Percentiles rank a stretch among this genome's conserved stretches.
Conservation (phyloP, 2,888 invertebrate species). For the Tethea ocularis region DNA sequence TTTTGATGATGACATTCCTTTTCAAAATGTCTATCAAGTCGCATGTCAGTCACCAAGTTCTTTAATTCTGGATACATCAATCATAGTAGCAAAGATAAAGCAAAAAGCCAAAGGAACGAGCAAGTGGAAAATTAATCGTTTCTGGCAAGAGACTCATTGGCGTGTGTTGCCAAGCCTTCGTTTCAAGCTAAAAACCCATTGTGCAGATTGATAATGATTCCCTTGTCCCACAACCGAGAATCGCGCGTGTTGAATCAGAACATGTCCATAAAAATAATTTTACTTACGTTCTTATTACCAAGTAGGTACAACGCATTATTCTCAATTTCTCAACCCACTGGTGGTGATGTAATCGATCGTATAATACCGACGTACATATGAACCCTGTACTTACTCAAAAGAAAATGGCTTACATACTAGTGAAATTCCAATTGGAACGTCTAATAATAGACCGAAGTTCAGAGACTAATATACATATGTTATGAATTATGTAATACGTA, state of each 20-base stretch:
- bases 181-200: conserved; percentile 50
- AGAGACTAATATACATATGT: not conserved
- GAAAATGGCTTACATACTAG: not conserved
- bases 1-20: conserved; percentile 12
- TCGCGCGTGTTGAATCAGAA: conserved; percentile 45
- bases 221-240: conserved; percentile 36
- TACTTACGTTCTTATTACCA: not conserved
- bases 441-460: not conserved
- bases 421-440: not conserved
- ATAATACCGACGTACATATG: not conserved
- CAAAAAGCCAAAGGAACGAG: conserved; percentile 32
- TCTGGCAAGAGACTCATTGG: conserved; percentile 32
- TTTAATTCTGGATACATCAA: not conserved
- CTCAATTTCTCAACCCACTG: conserved; percentile 1
- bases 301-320: conserved; percentile 1
- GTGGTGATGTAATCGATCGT: conserved; percentile 3
- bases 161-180: conserved; percentile 28
- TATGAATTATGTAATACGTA: not conserved
- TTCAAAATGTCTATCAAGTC: not conserved
- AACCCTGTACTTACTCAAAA: not conserved
- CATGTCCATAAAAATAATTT: conserved; percentile 17
- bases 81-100: conserved; percentile 15
- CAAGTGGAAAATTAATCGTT: conserved; percentile 45
- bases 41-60: not conserved
- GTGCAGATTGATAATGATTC: conserved; percentile 40